phyloP scores from a whole-genome alignment of 2,113 vertebrate genomes.

The Psephotus haematonotus region DNA sequence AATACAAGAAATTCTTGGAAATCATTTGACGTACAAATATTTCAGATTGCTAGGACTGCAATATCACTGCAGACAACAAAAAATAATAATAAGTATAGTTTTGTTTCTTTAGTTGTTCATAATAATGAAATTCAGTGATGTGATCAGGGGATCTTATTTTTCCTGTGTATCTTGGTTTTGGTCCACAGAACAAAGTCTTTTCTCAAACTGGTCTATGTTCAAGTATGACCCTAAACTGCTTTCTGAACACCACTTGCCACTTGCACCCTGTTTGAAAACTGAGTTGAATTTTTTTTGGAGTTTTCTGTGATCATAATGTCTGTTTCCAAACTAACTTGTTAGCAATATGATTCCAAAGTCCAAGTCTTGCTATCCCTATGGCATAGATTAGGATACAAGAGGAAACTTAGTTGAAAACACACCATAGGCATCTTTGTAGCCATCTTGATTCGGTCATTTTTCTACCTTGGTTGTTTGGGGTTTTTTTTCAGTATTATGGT shows the following conservation, averaged over 20 bases:
- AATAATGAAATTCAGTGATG: neutral
- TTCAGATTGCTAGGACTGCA: neutral
- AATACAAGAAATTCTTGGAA: neutral
- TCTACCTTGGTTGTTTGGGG: neutral
- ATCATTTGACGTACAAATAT: neutral
- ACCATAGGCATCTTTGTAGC: neutral
- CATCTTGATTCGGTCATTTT: neutral
- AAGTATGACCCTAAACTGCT: neutral
- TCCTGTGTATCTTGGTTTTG: neutral
- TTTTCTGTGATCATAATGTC: neutral
- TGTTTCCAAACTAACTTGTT: neutral
- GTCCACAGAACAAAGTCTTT: neutral
- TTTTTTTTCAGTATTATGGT: neutral
- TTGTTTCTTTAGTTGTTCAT: neutral
- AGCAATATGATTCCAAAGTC: neutral
- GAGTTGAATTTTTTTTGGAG: neutral
- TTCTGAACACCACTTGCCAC: neutral
- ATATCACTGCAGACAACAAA: neutral
- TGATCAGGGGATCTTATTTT: neutral
- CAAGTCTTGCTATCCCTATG: neutral
- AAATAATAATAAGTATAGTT: neutral
- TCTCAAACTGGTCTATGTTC: neutral
- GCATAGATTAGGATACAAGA: neutral
- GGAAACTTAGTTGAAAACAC: neutral
- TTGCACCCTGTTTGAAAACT: neutral